Percentiles rank a stretch among this genome's conserved stretches.
Evolutionary conservation across 2,888 invertebrate genomes (phyloP).

Genomic region (Hipparchia semele): DNA sequence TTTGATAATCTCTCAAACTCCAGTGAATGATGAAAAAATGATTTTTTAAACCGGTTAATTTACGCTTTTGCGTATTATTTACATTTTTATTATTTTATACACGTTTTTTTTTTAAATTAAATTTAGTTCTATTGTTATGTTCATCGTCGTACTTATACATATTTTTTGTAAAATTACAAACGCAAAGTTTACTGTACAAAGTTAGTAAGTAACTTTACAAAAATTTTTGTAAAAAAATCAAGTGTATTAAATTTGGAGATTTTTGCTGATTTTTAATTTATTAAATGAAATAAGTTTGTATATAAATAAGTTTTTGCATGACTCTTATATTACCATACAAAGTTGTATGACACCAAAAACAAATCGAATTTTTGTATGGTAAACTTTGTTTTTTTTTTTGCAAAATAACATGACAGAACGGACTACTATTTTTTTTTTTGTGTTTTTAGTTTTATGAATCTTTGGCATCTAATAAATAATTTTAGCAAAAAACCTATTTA

Average conservation of each 20-base stretch:
- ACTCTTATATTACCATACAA: constrained; percentile 8
- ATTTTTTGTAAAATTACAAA: background rate
- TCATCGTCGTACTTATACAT: constrained; percentile 20
- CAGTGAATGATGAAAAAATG: constrained; percentile 42
- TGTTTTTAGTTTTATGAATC: constrained; percentile 11
- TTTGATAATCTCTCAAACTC: constrained; percentile 43
- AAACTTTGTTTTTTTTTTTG: constrained; percentile 39
- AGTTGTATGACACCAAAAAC: background rate
- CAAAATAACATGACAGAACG: background rate
- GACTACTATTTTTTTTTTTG: constrained; percentile 2
- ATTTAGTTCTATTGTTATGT: constrained; percentile 42
- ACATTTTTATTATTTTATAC: constrained; percentile 43
- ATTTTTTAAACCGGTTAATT: constrained; percentile 42
- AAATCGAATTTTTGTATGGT: constrained; percentile 34
- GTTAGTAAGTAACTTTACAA: background rate
- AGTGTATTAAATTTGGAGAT: background rate
- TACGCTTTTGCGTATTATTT: constrained; percentile 42
- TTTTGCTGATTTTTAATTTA: constrained; percentile 15
- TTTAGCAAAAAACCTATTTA: constrained; percentile 27
- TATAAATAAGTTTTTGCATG: constrained; percentile 43
- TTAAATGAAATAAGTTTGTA: constrained; percentile 31
- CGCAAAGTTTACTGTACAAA: constrained; percentile 25
- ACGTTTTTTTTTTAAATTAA: constrained; percentile 34
- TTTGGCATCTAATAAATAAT: constrained; percentile 23
- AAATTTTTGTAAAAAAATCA: background rate